Evolutionary conservation across 2,888 invertebrate genomes (phyloP), one percentile per base, ranked within the genome.

Genomic region (Sphaeridia pumilis): DNA sequence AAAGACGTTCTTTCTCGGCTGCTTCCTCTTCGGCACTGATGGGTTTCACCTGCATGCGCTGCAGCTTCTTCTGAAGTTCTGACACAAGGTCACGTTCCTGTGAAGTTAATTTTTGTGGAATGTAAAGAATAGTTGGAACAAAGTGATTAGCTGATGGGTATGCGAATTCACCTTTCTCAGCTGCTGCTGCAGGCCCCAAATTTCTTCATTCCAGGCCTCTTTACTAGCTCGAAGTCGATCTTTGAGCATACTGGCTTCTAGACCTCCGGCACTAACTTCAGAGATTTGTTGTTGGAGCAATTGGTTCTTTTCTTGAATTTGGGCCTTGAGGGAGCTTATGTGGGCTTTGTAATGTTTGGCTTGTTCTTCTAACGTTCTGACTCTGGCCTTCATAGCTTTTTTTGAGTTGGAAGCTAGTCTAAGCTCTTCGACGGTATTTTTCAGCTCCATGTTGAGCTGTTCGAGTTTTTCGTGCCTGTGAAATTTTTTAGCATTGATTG

Each of bases 281-380:
- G 49, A 41, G 12, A 45, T 21, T 4, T 31, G 20, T 21, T 31
- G 24, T 14, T 58, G 45, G 1, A 52, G 20, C 27, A 52, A 48
- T 50, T 79, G 70, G 59, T 81, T 79, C 63, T 82, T 81, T 61
- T 76, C 77, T 28, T 74, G 75, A 50, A 77, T 76, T 66, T 82
- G 81, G 57, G 81, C 79, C 25, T 77, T 73, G 55, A 81, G 69
- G 1, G 78, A 75, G 35, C 73, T 72, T 56, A 80, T 72, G 63
- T 80, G 82, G 31, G 75, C 74, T 66, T 79, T 79, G 27, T 77
- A 70, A 0, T 71, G 72, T 1, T 71, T 71, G 14, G 76, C 68
- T 56, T 86, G 84, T 52, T 77, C 77, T 64, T 82, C 82, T 22
- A 86, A 69, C 47, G 80, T 81, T 66, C 77, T 78, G 54, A 79